phyloP scores from a whole-genome alignment of 2,113 vertebrate species.

The Catharus bicknelli region DNA sequence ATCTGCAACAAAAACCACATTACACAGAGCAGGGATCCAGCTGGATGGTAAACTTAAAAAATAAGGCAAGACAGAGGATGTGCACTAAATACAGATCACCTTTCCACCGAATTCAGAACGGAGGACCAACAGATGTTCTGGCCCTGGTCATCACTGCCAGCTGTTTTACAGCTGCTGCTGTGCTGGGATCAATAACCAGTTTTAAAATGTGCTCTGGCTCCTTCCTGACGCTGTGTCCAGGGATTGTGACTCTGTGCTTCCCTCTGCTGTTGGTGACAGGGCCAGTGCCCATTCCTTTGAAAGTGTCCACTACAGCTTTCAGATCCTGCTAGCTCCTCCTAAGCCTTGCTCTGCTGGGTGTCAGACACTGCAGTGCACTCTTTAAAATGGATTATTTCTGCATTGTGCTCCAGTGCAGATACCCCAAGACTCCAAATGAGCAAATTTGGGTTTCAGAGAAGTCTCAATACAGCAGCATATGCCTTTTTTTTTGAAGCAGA shows the following conservation, averaged over 20 bases:
- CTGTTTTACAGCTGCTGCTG: not conserved
- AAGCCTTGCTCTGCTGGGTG: not conserved
- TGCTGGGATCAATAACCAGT: not conserved
- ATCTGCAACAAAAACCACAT: not conserved
- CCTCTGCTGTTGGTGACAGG: not conserved
- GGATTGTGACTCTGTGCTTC: not conserved
- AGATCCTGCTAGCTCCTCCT: not conserved
- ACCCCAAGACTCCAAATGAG: conserved; percentile 8
- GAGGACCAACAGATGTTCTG: not conserved
- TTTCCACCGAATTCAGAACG: not conserved
- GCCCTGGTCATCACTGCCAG: not conserved
- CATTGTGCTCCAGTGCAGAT: not conserved
- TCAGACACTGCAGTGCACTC: not conserved
- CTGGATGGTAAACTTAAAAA: not conserved
- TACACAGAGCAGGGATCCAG: too few relatives aligned
- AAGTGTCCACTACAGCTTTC: not conserved
- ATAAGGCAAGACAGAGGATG: not conserved
- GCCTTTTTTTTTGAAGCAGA: not conserved
- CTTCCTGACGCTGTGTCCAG: not conserved
- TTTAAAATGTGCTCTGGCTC: not conserved
- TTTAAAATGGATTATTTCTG: not conserved
- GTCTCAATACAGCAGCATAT: not conserved
- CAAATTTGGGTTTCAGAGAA: not conserved
- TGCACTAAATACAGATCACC: not conserved
- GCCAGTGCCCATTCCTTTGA: not conserved